Percentiles rank a stretch among this genome's conserved stretches.
Conservation (phyloP, 1,140 invertebrate genomes). For the Calephelis virginiensis region DNA sequence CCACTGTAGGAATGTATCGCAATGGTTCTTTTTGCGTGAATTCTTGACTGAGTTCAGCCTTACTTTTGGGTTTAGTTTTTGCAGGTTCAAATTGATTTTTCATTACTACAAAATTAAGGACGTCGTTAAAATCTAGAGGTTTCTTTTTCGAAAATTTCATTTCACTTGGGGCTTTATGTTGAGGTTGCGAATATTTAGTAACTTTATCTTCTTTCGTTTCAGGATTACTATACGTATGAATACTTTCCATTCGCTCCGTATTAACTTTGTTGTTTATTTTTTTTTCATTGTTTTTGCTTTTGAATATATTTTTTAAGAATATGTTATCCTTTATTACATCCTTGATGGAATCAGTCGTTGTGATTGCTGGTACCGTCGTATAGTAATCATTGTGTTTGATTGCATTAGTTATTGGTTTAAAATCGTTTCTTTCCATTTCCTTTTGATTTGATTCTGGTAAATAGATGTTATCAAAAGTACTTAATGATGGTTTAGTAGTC, state of each 20-base stretch:
- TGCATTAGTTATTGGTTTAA: conserved; percentile 42
- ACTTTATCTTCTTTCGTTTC: conserved; percentile 42
- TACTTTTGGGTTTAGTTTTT: conserved; percentile 51
- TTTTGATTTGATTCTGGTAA: conserved; percentile 13
- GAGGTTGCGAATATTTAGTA: conserved; percentile 42
- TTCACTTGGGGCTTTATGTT: conserved; percentile 45
- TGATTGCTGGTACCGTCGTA: conserved; percentile 29
- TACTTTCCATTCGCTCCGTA: conserved; percentile 27
- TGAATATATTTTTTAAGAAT: conserved; percentile 59
- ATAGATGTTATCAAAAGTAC: conserved; percentile 2
- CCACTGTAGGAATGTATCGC: conserved; percentile 31
- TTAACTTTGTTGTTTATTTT: conserved; percentile 31
- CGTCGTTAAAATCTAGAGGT: conserved; percentile 48
- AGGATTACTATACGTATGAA: conserved; percentile 19
- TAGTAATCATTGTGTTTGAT: conserved; percentile 27
- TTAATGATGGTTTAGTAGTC: conserved; percentile 3
- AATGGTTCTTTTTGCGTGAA: conserved; percentile 31
- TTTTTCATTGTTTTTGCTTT: conserved; percentile 22
- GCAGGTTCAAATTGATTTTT: conserved; percentile 65
- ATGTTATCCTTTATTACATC: conserved; percentile 50
- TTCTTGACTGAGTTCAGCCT: conserved; percentile 33
- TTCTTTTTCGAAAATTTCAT: conserved; percentile 46
- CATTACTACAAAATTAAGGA: conserved; percentile 54
- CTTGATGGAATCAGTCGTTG: conserved; percentile 43
- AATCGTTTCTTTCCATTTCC: conserved; percentile 37